Evolutionary conservation across 2,113 vertebrate genomes (phyloP).

Genomic region (Tinamus guttatus): DNA sequence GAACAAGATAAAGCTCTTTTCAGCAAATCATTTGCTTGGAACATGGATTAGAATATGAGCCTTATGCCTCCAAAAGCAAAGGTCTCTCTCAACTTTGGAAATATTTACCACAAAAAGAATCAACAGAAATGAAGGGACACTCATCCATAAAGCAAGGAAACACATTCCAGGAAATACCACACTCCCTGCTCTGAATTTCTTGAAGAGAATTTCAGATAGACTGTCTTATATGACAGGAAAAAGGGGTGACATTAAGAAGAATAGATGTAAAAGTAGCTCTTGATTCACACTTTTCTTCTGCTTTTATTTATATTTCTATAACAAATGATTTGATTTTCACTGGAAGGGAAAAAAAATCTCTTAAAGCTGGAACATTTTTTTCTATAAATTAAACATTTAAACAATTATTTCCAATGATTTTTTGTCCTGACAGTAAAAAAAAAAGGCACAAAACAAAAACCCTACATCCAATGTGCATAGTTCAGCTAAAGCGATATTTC

Average conservation of each 20-base stretch:
- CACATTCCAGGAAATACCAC: background rate
- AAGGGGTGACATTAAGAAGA: background rate
- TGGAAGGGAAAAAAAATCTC: background rate
- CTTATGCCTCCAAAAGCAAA: background rate
- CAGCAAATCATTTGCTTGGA: background rate
- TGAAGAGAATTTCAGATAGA: background rate
- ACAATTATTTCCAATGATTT: background rate
- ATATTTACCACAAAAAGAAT: background rate
- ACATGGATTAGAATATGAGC: rapidly evolving
- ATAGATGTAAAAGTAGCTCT: background rate
- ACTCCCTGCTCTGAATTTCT: background rate
- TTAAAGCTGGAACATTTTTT: background rate
- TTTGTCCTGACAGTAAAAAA: background rate
- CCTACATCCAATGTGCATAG: background rate
- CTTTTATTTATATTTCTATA: background rate
- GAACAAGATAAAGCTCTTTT: background rate
- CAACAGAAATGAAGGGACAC: background rate
- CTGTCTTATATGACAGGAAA: background rate
- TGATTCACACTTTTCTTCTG: background rate
- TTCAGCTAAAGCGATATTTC: background rate
- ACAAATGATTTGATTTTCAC: background rate
- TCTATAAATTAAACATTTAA: background rate
- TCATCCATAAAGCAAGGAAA: background rate
- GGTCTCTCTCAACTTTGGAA: background rate
- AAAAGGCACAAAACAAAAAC: background rate